phyloP scores from a whole-genome alignment of 2,888 invertebrate species.

The Mellilla xanthometata region DNA sequence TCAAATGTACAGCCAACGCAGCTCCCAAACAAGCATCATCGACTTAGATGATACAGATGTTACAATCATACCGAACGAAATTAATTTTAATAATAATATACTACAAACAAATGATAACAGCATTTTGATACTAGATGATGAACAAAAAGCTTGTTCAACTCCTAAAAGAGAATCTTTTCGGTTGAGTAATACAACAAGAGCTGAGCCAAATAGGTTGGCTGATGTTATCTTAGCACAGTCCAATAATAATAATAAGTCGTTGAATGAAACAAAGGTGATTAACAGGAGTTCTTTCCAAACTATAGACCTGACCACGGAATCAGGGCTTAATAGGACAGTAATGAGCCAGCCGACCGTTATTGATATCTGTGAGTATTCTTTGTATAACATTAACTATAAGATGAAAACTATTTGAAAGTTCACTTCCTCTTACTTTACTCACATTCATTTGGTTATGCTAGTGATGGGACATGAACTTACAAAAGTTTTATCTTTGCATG shows the following conservation, averaged over 20 bases:
- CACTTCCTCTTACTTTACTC: too few relatives aligned
- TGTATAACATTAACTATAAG: too few relatives aligned
- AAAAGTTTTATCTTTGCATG: too few relatives aligned
- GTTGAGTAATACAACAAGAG: background rate
- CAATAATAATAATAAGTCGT: slow-evolving; percentile 31
- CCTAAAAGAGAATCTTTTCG: background rate
- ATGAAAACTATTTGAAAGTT: background rate
- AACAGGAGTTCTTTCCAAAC: slow-evolving; percentile 59
- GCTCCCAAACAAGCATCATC: slow-evolving; percentile 12
- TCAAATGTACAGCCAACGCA: background rate
- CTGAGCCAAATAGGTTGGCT: slow-evolving; percentile 1
- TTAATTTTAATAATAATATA: background rate
- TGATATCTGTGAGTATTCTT: background rate
- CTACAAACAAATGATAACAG: background rate
- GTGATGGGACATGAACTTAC: too few relatives aligned
- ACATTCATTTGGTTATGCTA: too few relatives aligned
- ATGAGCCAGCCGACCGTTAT: background rate
- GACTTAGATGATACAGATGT: slow-evolving; percentile 17
- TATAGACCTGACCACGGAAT: slow-evolving; percentile 60
- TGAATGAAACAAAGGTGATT: slow-evolving; percentile 52
- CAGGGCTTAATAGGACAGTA: slow-evolving; percentile 10
- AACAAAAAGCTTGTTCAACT: slow-evolving; percentile 2
- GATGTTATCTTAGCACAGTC: slow-evolving; percentile 8
- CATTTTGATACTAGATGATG: slow-evolving; percentile 19
- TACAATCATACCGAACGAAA: background rate